phyloP scores from a whole-genome alignment of 2,888 invertebrate genomes.

The Unio pictorum region DNA sequence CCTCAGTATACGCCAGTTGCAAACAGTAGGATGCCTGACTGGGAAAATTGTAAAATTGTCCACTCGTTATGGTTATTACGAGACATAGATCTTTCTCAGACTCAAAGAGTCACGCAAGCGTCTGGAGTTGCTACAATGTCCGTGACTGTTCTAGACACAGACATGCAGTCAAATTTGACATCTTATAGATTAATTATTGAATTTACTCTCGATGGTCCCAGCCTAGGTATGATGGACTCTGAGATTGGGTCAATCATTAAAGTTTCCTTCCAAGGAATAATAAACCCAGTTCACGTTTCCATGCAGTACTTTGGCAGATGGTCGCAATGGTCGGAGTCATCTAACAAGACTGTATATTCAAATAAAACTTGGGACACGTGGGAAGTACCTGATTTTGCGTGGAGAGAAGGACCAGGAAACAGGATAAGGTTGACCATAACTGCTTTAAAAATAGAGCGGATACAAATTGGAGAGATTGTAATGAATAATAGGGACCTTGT shows the following conservation, averaged over 20 bases:
- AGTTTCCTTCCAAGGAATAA: conserved; percentile 1
- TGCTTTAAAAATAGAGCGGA: conserved; percentile 3
- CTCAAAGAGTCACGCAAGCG: background rate
- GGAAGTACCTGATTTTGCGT: conserved; percentile 42
- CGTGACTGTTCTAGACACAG: background rate
- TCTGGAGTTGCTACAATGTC: background rate
- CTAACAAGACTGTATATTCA: conserved; percentile 10
- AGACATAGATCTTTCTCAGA: conserved; percentile 9
- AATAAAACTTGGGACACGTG: conserved; percentile 12
- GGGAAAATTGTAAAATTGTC: conserved; percentile 27
- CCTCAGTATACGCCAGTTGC: conserved; percentile 43
- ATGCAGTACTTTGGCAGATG: conserved; percentile 28
- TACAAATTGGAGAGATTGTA: conserved; percentile 26
- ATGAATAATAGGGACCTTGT: conserved; percentile 31
- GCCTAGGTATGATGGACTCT: conserved; percentile 39
- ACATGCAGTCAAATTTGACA: background rate
- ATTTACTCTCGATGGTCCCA: conserved; percentile 36
- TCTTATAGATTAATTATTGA: conserved; percentile 11
- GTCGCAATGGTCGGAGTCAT: conserved; percentile 11
- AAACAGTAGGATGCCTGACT: conserved; percentile 36
- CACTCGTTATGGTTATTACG: conserved; percentile 32
- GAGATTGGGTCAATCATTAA: conserved; percentile 41
- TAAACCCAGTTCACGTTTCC: conserved; percentile 13
- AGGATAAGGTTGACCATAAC: conserved; percentile 28
- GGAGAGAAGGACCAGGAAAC: conserved; percentile 35